These are phyloP conservation scores for Acronicta psi DNA, from an alignment of 2,888 invertebrate species.

Conservation along the genomic window DNA sequence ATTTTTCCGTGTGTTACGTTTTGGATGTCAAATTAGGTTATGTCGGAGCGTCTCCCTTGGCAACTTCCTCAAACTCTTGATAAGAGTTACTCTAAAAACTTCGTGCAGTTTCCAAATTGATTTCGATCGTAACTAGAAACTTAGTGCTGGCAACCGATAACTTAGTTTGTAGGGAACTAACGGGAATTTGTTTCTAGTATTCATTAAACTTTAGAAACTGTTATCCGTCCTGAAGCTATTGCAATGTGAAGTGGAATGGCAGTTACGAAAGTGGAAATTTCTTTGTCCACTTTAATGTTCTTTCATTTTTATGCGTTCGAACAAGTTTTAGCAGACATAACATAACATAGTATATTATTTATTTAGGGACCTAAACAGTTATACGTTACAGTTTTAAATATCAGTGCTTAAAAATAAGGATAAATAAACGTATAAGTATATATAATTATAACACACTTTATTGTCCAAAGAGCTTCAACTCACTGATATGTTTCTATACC, in stretches of 20 bases:
- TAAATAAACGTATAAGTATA: too few relatives aligned
- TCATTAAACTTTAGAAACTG: conserved; percentile 58
- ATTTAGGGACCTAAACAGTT: too few relatives aligned
- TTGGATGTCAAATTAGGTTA: conserved; percentile 57
- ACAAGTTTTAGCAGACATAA: too few relatives aligned
- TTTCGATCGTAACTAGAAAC: conserved; percentile 73
- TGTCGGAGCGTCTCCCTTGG: conserved; percentile 30
- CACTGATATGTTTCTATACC: too few relatives aligned
- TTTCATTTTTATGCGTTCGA: conserved; percentile 13
- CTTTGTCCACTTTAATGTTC: conserved; percentile 25
- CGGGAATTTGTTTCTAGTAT: conserved; percentile 58
- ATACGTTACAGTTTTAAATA: too few relatives aligned
- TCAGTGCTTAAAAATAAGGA: too few relatives aligned
- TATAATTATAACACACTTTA: too few relatives aligned
- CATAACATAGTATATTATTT: too few relatives aligned
- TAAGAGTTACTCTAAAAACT: conserved; percentile 67
- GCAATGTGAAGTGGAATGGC: conserved; percentile 29
- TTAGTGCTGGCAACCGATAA: conserved; percentile 65
- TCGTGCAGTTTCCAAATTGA: conserved; percentile 73
- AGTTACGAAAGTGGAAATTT: conserved; percentile 38
- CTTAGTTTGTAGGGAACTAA: conserved; percentile 64
- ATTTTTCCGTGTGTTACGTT: conserved; percentile 45
- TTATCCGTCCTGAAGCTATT: conserved; percentile 32
- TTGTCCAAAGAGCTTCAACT: too few relatives aligned
- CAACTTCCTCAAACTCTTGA: conserved; percentile 44